These are phyloP conservation scores for Paralvinella palmiformis DNA, from an alignment of 1,140 invertebrate species.

Conservation along the genomic window DNA sequence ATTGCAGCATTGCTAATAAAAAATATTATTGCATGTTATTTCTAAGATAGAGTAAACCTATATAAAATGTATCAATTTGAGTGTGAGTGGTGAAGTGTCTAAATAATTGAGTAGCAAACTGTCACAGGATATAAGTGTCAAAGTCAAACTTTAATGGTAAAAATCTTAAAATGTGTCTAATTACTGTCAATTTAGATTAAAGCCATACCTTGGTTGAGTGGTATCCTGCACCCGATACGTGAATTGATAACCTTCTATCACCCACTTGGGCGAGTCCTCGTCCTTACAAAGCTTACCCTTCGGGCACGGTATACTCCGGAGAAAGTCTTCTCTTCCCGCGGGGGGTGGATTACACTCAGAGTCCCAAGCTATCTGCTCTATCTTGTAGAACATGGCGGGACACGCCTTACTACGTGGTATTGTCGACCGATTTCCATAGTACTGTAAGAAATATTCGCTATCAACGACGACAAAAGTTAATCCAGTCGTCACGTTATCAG, in stretches of 20 bases:
- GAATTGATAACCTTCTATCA: conserved; percentile 82
- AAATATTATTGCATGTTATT: too few relatives aligned
- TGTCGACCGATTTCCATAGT: conserved; percentile 69
- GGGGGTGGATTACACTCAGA: conserved; percentile 69
- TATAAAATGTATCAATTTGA: too few relatives aligned
- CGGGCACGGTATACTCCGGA: conserved; percentile 81
- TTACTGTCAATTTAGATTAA: too few relatives aligned
- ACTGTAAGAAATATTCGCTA: conserved; percentile 77
- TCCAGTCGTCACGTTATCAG: conserved; percentile 57
- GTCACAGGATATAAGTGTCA: too few relatives aligned
- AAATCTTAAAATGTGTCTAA: too few relatives aligned
- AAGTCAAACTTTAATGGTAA: too few relatives aligned
- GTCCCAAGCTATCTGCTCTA: conserved; percentile 79
- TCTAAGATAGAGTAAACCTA: too few relatives aligned
- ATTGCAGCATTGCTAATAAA: too few relatives aligned
- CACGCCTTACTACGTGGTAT: conserved; percentile 65
- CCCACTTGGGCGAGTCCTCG: conserved; percentile 77
- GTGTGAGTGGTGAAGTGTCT: too few relatives aligned
- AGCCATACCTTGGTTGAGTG: conserved; percentile 72
- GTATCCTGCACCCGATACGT: conserved; percentile 86
- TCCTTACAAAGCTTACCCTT: conserved; percentile 71
- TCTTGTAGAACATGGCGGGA: conserved; percentile 73
- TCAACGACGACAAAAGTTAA: conserved; percentile 81
- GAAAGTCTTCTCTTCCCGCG: conserved; percentile 69
- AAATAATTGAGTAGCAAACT: too few relatives aligned